Conservation (phyloP, 2,888 invertebrate genomes). For the Odontocolon sp. region DNA sequence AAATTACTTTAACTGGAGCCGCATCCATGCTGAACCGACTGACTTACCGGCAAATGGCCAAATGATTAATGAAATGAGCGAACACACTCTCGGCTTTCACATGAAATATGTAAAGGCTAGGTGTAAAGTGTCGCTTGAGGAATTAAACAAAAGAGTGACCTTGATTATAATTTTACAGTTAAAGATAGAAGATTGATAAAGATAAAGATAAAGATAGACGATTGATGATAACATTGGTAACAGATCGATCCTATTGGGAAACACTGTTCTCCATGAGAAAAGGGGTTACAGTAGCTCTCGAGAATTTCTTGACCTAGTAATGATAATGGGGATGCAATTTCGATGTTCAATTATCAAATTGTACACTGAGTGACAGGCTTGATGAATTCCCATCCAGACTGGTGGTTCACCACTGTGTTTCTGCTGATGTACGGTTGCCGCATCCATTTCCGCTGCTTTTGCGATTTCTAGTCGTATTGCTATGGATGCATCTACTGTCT, state of each 20-base stretch:
- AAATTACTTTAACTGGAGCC: conserved; percentile 64
- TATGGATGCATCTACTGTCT: conserved; percentile 1
- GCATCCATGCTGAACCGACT: conserved; percentile 53
- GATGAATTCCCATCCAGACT: conserved; percentile 1
- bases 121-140: not conserved
- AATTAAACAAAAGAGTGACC: conserved; percentile 15
- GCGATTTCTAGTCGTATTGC: conserved; percentile 4
- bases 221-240: not conserved
- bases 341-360: conserved; percentile 20
- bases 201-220: not conserved
- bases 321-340: not conserved
- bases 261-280: not conserved
- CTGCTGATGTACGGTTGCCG: not conserved
- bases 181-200: not conserved
- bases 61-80: conserved; percentile 62
- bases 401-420: not conserved
- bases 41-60: conserved; percentile 53
- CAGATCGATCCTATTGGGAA: too few relatives aligned
- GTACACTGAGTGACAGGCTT: conserved; percentile 18
- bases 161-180: conserved; percentile 10
- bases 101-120: not conserved
- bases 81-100: conserved; percentile 33
- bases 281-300: not conserved
- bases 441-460: not conserved
- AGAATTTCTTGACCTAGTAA: not conserved